phyloP scores from a whole-genome alignment of 2,113 vertebrate species.

The Antechinus stuartii region DNA sequence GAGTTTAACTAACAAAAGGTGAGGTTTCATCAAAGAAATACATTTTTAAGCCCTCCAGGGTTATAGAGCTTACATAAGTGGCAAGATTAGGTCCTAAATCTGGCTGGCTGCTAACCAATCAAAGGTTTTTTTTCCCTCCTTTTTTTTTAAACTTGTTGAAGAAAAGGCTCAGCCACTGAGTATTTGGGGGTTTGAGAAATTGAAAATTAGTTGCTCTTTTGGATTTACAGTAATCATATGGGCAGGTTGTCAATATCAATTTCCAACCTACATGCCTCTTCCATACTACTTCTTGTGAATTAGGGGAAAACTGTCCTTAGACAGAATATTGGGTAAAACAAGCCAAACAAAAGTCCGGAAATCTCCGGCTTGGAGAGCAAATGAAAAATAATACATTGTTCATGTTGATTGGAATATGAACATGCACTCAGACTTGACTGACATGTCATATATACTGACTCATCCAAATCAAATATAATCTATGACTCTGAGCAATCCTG shows the following conservation, averaged over 20 bases:
- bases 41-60: conserved; percentile 24
- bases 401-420: neutral
- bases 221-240: conserved; percentile 72
- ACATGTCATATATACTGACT: neutral
- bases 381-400: conserved; percentile 25
- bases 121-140: neutral
- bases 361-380: neutral
- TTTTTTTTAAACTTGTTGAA: neutral
- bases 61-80: neutral
- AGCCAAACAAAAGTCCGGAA: neutral
- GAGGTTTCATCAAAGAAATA: conserved; percentile 18
- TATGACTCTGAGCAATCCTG: neutral
- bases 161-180: neutral
- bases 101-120: neutral
- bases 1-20: conserved; percentile 32
- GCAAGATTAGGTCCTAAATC: rapidly evolving
- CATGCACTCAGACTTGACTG: conserved; percentile 12
- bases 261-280: conserved; percentile 63
- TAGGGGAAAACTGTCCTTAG: conserved; percentile 60
- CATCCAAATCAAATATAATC: neutral
- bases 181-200: conserved; percentile 69
- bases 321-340: conserved; percentile 63
- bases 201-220: conserved; percentile 70
- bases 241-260: conserved; percentile 74
- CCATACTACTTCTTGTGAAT: conserved; percentile 27